phyloP scores from a whole-genome alignment of 1,140 invertebrate species.

The Sarcophaga peregrina region DNA sequence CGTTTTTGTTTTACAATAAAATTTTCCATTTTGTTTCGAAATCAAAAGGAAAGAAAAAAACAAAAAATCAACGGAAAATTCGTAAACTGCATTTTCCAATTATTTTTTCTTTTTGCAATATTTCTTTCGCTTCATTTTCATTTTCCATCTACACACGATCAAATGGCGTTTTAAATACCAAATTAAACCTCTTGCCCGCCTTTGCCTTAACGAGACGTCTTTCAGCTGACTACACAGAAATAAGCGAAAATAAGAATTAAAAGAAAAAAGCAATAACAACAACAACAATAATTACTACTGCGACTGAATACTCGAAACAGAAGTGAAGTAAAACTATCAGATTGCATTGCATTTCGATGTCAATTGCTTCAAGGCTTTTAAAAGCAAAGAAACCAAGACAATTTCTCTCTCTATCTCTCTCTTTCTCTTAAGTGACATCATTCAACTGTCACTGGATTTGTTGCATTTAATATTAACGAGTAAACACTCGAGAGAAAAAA shows the following conservation, averaged over 20 bases:
- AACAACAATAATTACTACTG: too few relatives aligned
- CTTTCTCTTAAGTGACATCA: conserved; percentile 7
- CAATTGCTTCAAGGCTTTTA: conserved; percentile 39
- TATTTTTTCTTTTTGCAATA: too few relatives aligned
- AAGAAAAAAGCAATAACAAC: background rate
- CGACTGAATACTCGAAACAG: too few relatives aligned
- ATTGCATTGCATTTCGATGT: conserved; percentile 29
- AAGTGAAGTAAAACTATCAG: background rate
- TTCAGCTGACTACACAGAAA: background rate
- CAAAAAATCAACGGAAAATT: background rate
- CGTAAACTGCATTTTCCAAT: conserved; percentile 9
- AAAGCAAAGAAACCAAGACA: conserved; percentile 16
- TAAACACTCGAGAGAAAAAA: background rate
- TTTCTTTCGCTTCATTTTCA: background rate
- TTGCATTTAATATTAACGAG: conserved; percentile 17
- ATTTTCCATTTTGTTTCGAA: conserved; percentile 15
- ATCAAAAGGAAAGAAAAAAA: background rate
- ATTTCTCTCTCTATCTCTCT: background rate
- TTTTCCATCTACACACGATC: background rate
- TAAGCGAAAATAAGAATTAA: background rate
- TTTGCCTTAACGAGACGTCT: too few relatives aligned
- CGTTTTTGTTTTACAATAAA: background rate
- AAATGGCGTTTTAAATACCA: background rate
- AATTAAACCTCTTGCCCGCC: too few relatives aligned
- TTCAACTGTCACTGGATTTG: conserved; percentile 38